Evolutionary conservation across 1,140 invertebrate species (phyloP).

Genomic region (Plodia interpunctella): DNA sequence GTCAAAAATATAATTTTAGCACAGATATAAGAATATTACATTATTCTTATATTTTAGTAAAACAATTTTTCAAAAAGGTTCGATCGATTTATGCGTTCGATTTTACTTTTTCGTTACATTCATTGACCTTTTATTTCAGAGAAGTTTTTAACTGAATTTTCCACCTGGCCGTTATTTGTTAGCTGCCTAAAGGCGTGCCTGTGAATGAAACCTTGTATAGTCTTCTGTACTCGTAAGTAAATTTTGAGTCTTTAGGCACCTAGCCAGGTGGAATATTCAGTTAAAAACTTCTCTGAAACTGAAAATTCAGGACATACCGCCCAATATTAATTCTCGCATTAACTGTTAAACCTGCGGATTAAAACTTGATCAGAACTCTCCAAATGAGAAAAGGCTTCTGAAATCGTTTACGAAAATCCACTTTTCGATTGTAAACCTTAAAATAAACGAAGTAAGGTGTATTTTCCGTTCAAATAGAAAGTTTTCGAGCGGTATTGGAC

Average conservation of each 20-base stretch:
- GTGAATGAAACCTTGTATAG: no score
- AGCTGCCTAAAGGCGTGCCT: no score
- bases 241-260: no score
- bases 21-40: no score
- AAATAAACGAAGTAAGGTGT: not conserved
- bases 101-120: no score
- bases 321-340: not conserved
- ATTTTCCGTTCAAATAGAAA: not conserved
- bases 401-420: not conserved
- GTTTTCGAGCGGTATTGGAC: no score
- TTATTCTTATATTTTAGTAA: no score
- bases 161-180: not conserved
- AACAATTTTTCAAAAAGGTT: no score
- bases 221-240: no score
- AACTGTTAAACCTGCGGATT: not conserved
- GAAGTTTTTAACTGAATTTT: not conserved
- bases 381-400: not conserved
- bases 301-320: not conserved
- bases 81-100: no score
- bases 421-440: not conserved
- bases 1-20: no score
- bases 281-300: not conserved
- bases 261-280: not conserved
- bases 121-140: no score
- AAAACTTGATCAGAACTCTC: conserved; percentile 4